Percentiles rank a stretch among this genome's conserved stretches.
Evolutionary conservation across 2,888 invertebrate species (phyloP).

Genomic region (Stenoptilia bipunctidactyla): DNA sequence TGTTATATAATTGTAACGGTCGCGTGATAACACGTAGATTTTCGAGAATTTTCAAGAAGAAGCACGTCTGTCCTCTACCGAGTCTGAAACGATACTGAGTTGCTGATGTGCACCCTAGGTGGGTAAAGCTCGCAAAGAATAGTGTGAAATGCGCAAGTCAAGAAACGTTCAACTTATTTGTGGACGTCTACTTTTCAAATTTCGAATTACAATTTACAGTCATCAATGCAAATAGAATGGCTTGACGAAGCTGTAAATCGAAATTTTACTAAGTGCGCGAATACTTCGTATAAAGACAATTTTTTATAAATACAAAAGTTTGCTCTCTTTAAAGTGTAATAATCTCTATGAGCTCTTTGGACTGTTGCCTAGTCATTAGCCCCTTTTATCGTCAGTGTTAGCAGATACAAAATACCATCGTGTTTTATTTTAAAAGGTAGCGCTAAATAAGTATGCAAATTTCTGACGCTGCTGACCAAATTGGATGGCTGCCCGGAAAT

Average conservation of each 20-base stretch:
- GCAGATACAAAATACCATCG: no score
- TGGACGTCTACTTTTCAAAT: conserved; percentile 47
- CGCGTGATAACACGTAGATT: conserved; percentile 42
- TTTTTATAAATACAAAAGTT: no score
- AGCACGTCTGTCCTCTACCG: conserved; percentile 28
- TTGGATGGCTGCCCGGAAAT: not conserved
- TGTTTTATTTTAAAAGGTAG: no score
- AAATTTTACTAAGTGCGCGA: no score
- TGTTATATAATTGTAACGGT: conserved; percentile 51
- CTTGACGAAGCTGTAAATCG: no score
- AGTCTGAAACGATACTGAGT: conserved; percentile 41
- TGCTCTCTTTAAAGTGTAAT: no score
- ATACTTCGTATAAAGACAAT: no score
- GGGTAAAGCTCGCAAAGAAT: conserved; percentile 27
- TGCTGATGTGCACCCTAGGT: conserved; percentile 36
- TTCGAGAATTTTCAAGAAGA: conserved; percentile 17
- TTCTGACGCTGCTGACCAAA: conserved; percentile 3
- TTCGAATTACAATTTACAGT: no score
- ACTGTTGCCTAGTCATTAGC: no score
- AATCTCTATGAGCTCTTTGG: conserved; percentile 9
- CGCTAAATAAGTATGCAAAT: conserved; percentile 3
- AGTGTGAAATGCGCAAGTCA: conserved; percentile 67
- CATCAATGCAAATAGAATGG: no score
- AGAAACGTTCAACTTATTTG: conserved; percentile 44
- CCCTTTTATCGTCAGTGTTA: no score